Conservation (phyloP, 2,888 invertebrate genomes). For the Oxytorus armatus region DNA sequence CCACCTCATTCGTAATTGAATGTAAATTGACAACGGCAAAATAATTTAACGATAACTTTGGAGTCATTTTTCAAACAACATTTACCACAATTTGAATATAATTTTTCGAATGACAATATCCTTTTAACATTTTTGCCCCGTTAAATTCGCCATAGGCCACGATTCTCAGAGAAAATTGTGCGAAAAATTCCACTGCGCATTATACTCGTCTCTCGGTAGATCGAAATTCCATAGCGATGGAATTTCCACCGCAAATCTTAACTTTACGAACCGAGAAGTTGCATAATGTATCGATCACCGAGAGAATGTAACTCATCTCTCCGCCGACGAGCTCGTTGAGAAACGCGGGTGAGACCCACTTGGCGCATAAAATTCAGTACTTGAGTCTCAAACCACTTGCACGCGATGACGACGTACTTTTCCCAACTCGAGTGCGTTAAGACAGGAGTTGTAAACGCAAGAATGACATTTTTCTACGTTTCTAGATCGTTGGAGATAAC, state of each 20-base stretch:
- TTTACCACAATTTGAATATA: neutral
- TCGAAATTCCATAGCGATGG: conserved; percentile 52
- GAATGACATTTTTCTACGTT: neutral
- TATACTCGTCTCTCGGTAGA: conserved; percentile 11
- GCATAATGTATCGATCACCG: conserved; percentile 80
- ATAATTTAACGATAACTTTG: neutral
- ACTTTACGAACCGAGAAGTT: conserved; percentile 82
- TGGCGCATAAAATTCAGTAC: too few relatives aligned
- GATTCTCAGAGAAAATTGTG: conserved; percentile 3
- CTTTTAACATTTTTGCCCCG: too few relatives aligned
- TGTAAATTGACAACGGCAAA: neutral
- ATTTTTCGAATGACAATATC: too few relatives aligned
- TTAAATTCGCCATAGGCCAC: too few relatives aligned
- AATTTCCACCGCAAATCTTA: conserved; percentile 76
- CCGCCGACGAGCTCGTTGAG: too few relatives aligned
- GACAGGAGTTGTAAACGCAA: too few relatives aligned
- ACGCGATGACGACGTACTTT: neutral
- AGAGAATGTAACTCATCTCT: conserved; percentile 70
- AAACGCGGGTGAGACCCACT: conserved; percentile 48
- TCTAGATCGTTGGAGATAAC: neutral
- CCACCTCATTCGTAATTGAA: neutral
- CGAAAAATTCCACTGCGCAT: conserved; percentile 1
- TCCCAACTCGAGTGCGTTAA: neutral
- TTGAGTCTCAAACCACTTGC: too few relatives aligned
- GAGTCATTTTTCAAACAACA: neutral